Evolutionary conservation across 2,113 vertebrate species (phyloP), one percentile per base, ranked within the genome.

Genomic region (Actinemys pallida): DNA sequence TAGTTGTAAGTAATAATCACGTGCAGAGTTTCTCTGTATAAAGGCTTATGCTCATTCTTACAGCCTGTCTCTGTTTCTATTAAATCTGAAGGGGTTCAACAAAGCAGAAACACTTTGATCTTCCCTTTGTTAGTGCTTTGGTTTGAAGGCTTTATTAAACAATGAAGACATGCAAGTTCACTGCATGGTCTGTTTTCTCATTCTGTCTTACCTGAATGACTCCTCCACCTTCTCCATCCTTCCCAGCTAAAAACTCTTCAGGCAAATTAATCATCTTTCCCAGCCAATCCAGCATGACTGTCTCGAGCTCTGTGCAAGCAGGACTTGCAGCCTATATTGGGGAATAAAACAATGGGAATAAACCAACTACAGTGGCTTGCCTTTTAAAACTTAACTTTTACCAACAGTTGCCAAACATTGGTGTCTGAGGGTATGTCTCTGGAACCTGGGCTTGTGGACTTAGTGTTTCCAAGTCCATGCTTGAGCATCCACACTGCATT

Each of bases 271-370:
- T 95, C 99, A 99, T 99, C 98, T 99, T 99, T 14, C 99, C 99
- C 10, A 99, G 98, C 99, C 99, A 99, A 92, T 99, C 99, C 94
- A 99, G 92, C 99, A 99, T 99, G 93, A 99, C 98, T 0, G 99
- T 99, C 97, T 99, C 99, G 91, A 99, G 97, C 96, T 99, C 99
- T 0, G 99, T 99, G 96, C 99, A 99, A 10, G 99, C 99, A 0
- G 99, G 99, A 84, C 99, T 99, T 42, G 99, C 98, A 13, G 99
- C 99, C 99, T 99, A 83, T 2, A 35, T 93, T 54, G 27, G 78
- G 89, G 93, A 91, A 92, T 1, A 76, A 29, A 92, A 54, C 29
- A 79, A 53, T 87, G 17, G n/a, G 53, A 59, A 79, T 50, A 92
- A 91, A 90, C 54, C 42, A n/a, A 31, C 90, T 90, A 45, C 11